Percentiles rank a stretch among this genome's conserved stretches.
Evolutionary conservation across 2,113 vertebrate genomes (phyloP).

Genomic region (Bambusicola thoracicus): DNA sequence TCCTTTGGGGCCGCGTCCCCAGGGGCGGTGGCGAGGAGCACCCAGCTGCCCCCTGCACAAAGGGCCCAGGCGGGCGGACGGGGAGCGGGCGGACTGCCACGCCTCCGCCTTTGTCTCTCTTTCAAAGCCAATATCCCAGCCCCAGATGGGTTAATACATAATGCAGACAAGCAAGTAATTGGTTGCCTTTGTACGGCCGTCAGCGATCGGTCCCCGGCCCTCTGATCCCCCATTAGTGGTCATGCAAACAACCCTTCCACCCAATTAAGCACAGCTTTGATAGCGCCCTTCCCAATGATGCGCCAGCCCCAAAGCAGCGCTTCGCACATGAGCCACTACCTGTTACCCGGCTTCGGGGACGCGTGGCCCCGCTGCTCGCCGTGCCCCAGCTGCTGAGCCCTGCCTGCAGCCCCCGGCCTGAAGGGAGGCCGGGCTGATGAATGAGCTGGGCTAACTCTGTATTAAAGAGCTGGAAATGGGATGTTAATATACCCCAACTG

Average conservation of each 20-base stretch:
- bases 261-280: conserved; percentile 97
- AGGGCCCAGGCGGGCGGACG: conserved; percentile 85
- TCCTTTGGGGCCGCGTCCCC: neutral
- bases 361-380: conserved; percentile 60
- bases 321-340: conserved; percentile 91
- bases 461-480: conserved; percentile 78
- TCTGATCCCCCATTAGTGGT: conserved; percentile 88
- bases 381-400: conserved; percentile 79
- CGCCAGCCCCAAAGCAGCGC: conserved; percentile 75
- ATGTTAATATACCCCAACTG: conserved; percentile 71
- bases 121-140: conserved; percentile 85
- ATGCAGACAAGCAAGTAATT: conserved; percentile 89
- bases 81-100: conserved; percentile 89
- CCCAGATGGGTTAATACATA: conserved; percentile 99
- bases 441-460: conserved; percentile 72
- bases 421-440: conserved; percentile 70
- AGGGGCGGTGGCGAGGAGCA: neutral
- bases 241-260: conserved; percentile 80
- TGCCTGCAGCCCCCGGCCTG: conserved; percentile 16
- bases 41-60: conserved; percentile 78
- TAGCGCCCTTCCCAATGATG: conserved; percentile 84
- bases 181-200: conserved; percentile 73
- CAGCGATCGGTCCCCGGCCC: conserved; percentile 77
- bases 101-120: conserved; percentile 87
- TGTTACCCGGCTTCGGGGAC: conserved; percentile 80